Evolutionary conservation across 2,113 vertebrate species (phyloP).

Genomic region (Heterotilapia buettikoferi): DNA sequence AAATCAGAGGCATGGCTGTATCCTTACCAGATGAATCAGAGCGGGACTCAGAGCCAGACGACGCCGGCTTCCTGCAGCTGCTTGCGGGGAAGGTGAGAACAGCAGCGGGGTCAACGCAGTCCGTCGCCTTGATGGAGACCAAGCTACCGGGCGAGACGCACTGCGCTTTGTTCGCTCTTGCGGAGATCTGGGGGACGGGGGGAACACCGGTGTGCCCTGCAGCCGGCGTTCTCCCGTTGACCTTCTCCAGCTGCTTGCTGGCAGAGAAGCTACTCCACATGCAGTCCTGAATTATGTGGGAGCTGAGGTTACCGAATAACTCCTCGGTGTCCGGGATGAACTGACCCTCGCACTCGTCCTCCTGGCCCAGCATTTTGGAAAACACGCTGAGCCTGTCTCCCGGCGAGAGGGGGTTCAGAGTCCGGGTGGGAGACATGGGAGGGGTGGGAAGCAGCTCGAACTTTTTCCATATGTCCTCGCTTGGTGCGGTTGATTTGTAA

Average conservation of each 20-base stretch:
- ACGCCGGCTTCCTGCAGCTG: slow-evolving; percentile 79
- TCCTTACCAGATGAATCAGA: slow-evolving; percentile 93
- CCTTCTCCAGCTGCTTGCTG: slow-evolving; percentile 84
- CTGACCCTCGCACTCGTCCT: slow-evolving; percentile 75
- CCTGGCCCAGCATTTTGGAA: slow-evolving; percentile 69
- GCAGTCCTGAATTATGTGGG: slow-evolving; percentile 87
- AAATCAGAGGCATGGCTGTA: not conserved
- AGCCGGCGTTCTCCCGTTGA: slow-evolving; percentile 66
- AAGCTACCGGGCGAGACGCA: slow-evolving; percentile 59
- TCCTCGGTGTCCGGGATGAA: slow-evolving; percentile 70
- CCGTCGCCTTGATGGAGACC: slow-evolving; percentile 62
- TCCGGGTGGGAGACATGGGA: slow-evolving; percentile 79
- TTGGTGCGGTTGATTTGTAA: slow-evolving; percentile 88
- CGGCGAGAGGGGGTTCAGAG: slow-evolving; percentile 47
- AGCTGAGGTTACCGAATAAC: slow-evolving; percentile 82
- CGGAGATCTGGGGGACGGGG: slow-evolving; percentile 32
- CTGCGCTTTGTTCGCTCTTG: slow-evolving; percentile 48
- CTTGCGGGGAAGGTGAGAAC: slow-evolving; percentile 78
- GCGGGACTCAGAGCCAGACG: slow-evolving; percentile 88
- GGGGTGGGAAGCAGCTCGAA: slow-evolving; percentile 92
- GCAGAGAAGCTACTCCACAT: slow-evolving; percentile 95
- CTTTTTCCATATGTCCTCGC: slow-evolving; percentile 98
- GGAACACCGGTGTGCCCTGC: slow-evolving; percentile 4
- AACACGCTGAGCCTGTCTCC: slow-evolving; percentile 73
- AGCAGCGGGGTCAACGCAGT: slow-evolving; percentile 82